phyloP scores from a whole-genome alignment of 2,888 invertebrate genomes.

The Ischnura elegans region DNA sequence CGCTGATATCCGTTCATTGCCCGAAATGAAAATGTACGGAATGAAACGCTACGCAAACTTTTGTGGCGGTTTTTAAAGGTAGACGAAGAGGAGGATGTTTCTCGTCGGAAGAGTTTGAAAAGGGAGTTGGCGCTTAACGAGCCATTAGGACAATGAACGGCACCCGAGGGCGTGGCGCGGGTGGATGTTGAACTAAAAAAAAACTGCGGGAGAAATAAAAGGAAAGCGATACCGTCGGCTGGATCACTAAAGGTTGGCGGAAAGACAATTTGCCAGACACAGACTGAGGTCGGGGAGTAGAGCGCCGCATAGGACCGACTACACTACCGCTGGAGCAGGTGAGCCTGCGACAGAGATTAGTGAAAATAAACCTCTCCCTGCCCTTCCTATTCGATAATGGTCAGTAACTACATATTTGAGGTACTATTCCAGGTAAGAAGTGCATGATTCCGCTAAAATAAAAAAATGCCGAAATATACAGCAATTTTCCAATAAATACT shows the following conservation, averaged over 20 bases:
- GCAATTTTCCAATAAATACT: no score
- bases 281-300: not conserved
- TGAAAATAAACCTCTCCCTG: not conserved
- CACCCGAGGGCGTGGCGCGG: not conserved
- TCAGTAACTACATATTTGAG: no score
- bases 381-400: no score
- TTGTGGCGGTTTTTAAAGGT: not conserved
- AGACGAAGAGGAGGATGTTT: not conserved
- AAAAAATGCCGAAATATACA: no score
- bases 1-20: not conserved
- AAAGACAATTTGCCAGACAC: not conserved
- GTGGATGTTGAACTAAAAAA: not conserved
- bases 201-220: not conserved
- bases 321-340: not conserved
- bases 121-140: not conserved
- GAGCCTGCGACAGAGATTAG: not conserved
- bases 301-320: not conserved
- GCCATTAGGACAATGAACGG: not conserved
- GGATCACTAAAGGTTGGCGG: not conserved
- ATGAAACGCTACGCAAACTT: not conserved
- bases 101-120: not conserved
- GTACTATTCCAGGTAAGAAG: no score
- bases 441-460: no score
- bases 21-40: not conserved
- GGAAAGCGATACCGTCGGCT: not conserved